A percentile compares a stretch with the other conserved stretches of the same genome.
Evolutionary conservation across 2,113 vertebrate species (phyloP).

Genomic region (Callopanchax toddi): DNA sequence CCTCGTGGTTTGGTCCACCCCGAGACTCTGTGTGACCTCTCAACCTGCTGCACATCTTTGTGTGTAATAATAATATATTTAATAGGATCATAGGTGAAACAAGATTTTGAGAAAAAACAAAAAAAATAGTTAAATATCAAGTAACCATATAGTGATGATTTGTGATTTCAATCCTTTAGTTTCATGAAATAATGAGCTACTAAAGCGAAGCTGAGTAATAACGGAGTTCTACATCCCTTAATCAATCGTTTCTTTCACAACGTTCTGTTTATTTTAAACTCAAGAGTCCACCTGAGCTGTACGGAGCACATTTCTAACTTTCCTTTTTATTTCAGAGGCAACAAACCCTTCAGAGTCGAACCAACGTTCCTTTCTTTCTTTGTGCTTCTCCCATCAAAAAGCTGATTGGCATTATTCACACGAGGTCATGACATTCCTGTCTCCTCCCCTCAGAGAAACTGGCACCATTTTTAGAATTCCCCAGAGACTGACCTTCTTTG

Average conservation of each 20-base stretch:
- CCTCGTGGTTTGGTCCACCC: slow-evolving; percentile 66
- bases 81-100: slow-evolving; percentile 33
- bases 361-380: slow-evolving; percentile 19
- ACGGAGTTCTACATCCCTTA: not conserved
- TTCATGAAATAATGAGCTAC: slow-evolving; percentile 3
- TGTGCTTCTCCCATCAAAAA: slow-evolving; percentile 53
- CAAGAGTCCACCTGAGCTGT: not conserved
- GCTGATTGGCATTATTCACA: slow-evolving; percentile 69
- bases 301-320: not conserved
- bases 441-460: slow-evolving; percentile 50
- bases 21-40: slow-evolving; percentile 68
- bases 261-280: not conserved
- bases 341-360: slow-evolving; percentile 27
- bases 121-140: slow-evolving; percentile 18
- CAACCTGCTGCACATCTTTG: slow-evolving; percentile 40
- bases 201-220: slow-evolving; percentile 5
- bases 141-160: slow-evolving; percentile 6
- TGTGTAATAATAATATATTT: slow-evolving; percentile 54
- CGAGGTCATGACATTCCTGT: slow-evolving; percentile 71
- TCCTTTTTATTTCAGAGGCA: not conserved
- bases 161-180: slow-evolving; percentile 7
- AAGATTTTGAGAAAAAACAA: slow-evolving; percentile 17
- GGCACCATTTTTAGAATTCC: slow-evolving; percentile 73
- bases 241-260: too few species aligned
- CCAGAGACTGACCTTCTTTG: slow-evolving; percentile 49